Evolutionary conservation across 2,888 invertebrate species (phyloP).

Genomic region (Hypena proboscidalis): DNA sequence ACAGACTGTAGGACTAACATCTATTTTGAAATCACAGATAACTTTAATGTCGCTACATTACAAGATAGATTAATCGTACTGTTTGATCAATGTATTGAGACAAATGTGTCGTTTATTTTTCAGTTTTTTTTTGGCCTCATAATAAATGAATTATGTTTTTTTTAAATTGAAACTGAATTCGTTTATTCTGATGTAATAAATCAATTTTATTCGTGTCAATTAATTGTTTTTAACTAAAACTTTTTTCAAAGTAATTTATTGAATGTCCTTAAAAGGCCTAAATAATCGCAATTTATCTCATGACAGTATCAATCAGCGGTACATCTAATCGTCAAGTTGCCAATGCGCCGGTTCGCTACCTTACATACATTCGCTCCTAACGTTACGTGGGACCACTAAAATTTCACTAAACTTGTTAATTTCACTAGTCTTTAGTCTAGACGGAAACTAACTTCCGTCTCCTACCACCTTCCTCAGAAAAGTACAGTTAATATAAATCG

Average conservation of each 20-base stretch:
- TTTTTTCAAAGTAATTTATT: no score
- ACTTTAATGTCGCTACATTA: conserved; percentile 43
- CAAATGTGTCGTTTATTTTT: not conserved
- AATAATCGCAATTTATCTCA: no score
- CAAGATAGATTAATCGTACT: conserved; percentile 31
- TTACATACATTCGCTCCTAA: conserved; percentile 58
- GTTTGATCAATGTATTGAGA: not conserved
- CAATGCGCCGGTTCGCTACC: conserved; percentile 65
- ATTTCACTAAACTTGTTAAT: conserved; percentile 73
- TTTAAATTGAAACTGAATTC: no score
- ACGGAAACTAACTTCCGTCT: conserved; percentile 66
- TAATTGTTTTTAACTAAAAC: no score
- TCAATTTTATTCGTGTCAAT: no score
- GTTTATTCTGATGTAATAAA: no score
- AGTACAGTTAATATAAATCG: conserved; percentile 55
- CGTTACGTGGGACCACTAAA: conserved; percentile 70
- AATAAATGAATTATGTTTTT: no score
- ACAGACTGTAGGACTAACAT: conserved; percentile 51
- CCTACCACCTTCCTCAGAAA: conserved; percentile 54
- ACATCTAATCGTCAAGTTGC: conserved; percentile 56
- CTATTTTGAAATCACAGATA: conserved; percentile 61
- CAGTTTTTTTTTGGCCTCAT: not conserved
- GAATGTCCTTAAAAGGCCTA: no score
- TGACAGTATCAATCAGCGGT: not conserved
- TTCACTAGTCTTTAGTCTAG: conserved; percentile 76